Percentiles rank a stretch among this genome's conserved stretches.
Conservation (phyloP, 2,797 vertebrate species). For the Peromyscus aztecus region DNA sequence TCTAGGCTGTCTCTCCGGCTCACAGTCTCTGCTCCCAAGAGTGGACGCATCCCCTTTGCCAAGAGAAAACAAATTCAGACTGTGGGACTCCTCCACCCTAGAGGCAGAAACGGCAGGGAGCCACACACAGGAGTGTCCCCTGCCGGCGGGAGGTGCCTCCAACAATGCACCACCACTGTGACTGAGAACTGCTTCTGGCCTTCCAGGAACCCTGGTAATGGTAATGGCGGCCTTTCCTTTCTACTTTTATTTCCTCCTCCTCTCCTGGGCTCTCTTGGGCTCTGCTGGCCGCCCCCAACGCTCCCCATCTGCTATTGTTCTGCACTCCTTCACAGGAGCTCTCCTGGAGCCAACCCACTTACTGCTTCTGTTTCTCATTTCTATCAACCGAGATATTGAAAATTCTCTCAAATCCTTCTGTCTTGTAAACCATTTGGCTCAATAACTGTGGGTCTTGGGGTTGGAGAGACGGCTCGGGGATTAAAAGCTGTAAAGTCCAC, state of each 20-base stretch:
- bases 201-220: not conserved
- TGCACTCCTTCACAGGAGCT: constrained; percentile 2
- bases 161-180: not conserved
- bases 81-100: not conserved
- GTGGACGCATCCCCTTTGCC: not conserved
- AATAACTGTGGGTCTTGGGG: not conserved
- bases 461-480: not conserved
- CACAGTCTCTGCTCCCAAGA: constrained; percentile 32
- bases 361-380: constrained; percentile 24
- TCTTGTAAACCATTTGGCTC: constrained; percentile 17
- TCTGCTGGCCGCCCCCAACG: not conserved
- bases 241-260: constrained; percentile 45
- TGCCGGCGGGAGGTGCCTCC: not conserved
- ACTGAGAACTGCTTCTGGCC: not conserved
- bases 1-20: constrained; percentile 38
- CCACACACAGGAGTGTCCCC: not conserved
- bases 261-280: constrained; percentile 25
- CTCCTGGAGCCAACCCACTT: not conserved
- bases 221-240: constrained; percentile 40
- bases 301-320: not conserved
- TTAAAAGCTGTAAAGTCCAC: not conserved
- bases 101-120: not conserved
- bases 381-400: constrained; percentile 59
- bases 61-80: constrained; percentile 57
- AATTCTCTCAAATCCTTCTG: not conserved